Conservation (phyloP, 1,140 invertebrate species). For the Lasioglossum baleicum region DNA sequence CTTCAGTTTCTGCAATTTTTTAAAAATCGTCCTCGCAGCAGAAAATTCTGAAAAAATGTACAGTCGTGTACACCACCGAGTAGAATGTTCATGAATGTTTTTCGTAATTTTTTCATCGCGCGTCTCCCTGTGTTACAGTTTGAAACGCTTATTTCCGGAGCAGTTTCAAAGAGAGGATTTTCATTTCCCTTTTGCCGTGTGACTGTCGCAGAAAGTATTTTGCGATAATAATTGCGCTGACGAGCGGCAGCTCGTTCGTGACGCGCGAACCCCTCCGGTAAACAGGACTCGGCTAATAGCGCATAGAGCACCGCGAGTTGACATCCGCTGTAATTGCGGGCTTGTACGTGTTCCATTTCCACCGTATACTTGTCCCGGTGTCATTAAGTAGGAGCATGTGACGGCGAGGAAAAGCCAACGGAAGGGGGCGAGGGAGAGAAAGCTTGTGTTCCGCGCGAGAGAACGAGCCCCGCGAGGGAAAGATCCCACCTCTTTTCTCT, state of each 20-base stretch:
- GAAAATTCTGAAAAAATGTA: too few species aligned
- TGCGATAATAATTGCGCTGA: conserved; percentile 35
- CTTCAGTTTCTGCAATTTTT: too few species aligned
- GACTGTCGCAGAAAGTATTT: conserved; percentile 15
- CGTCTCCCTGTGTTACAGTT: too few species aligned
- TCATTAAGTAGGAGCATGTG: neutral
- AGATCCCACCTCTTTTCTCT: neutral
- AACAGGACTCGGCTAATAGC: conserved; percentile 28
- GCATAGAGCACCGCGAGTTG: neutral
- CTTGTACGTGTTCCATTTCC: conserved; percentile 23
- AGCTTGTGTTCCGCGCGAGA: neutral
- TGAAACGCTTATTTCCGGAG: neutral
- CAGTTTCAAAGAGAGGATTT: conserved; percentile 15
- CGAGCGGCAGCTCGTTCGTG: conserved; percentile 2
- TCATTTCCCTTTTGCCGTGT: conserved; percentile 18
- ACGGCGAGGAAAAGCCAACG: neutral
- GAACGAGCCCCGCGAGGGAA: conserved; percentile 12
- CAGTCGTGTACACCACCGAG: too few species aligned
- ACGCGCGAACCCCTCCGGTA: conserved; percentile 14
- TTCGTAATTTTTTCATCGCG: too few species aligned
- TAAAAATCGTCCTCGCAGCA: too few species aligned
- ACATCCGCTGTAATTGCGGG: conserved; percentile 16
- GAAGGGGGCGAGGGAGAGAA: neutral
- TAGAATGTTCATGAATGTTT: too few species aligned
- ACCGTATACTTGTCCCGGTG: neutral